Evolutionary conservation across 2,113 vertebrate species (phyloP).

Genomic region (Rhinolophus ferrumequinum): DNA sequence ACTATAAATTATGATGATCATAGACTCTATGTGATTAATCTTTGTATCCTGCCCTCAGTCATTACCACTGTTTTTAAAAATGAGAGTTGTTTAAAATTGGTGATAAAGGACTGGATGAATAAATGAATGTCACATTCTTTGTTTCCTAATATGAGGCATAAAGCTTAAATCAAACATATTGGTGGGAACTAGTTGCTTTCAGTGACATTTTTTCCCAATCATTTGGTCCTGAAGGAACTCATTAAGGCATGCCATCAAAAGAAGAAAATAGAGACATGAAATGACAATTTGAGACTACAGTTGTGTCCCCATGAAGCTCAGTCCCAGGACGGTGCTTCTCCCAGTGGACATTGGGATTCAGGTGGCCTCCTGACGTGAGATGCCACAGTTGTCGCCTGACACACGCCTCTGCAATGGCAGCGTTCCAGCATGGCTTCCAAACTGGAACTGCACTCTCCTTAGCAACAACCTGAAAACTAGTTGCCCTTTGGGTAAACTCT

Average conservation of each 20-base stretch:
- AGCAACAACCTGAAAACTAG: conserved; percentile 50
- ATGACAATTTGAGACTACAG: neutral
- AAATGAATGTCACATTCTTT: neutral
- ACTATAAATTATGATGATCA: neutral
- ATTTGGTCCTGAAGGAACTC: neutral
- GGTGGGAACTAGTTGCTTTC: neutral
- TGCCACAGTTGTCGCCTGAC: conserved; percentile 4
- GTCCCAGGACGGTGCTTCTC: neutral
- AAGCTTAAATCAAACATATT: neutral
- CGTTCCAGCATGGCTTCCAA: neutral
- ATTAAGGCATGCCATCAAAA: neutral
- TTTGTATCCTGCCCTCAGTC: neutral
- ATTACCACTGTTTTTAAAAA: neutral
- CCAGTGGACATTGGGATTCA: neutral
- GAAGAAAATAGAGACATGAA: neutral
- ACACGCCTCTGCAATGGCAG: neutral
- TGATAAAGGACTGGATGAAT: neutral
- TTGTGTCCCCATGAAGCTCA: neutral
- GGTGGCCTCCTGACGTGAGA: neutral
- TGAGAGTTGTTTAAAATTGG: neutral
- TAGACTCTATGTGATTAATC: neutral
- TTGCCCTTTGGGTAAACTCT: neutral
- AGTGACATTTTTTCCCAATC: neutral
- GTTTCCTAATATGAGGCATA: neutral
- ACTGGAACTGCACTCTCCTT: neutral